A percentile compares a stretch with the other conserved stretches of the same genome.
Conservation (phyloP, 2,888 invertebrate genomes). For the Macrostomum cliftonense region DNA sequence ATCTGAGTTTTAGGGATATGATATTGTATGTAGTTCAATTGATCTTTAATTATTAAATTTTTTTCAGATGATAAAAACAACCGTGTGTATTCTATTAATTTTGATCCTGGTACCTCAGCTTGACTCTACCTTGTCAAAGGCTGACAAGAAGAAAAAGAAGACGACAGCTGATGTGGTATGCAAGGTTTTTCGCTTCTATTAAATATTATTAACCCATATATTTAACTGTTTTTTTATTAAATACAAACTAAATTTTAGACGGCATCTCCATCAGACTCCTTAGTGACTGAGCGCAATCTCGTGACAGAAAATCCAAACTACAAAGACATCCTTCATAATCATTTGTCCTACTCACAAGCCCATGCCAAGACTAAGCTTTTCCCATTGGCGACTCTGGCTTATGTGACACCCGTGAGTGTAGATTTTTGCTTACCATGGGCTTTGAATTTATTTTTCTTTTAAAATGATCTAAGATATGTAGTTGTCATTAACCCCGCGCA, state of each 20-base stretch:
- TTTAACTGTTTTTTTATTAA: background rate
- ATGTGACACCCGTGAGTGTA: slow-evolving; percentile 63
- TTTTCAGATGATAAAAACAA: no score
- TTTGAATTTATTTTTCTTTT: background rate
- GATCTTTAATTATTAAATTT: no score
- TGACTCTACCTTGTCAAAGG: slow-evolving; percentile 17
- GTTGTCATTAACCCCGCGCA: slow-evolving; percentile 8
- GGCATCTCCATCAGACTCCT: slow-evolving; percentile 26
- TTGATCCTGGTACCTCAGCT: no score
- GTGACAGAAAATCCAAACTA: slow-evolving; percentile 50
- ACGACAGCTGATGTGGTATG: slow-evolving; percentile 15
- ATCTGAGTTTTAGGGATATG: no score
- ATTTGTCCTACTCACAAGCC: slow-evolving; percentile 55
- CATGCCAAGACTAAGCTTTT: slow-evolving; percentile 48
- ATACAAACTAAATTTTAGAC: background rate
- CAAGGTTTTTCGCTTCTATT: no score
- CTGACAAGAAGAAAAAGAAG: slow-evolving; percentile 20
- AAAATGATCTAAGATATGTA: background rate
- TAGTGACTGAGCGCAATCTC: slow-evolving; percentile 52
- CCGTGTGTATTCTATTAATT: no score
- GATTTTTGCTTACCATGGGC: slow-evolving; percentile 2
- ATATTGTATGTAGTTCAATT: no score
- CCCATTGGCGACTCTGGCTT: slow-evolving; percentile 59
- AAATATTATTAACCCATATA: no score
- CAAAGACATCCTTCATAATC: slow-evolving; percentile 56